Conservation (phyloP, 2,113 vertebrate genomes). For the Eublepharis macularius region DNA sequence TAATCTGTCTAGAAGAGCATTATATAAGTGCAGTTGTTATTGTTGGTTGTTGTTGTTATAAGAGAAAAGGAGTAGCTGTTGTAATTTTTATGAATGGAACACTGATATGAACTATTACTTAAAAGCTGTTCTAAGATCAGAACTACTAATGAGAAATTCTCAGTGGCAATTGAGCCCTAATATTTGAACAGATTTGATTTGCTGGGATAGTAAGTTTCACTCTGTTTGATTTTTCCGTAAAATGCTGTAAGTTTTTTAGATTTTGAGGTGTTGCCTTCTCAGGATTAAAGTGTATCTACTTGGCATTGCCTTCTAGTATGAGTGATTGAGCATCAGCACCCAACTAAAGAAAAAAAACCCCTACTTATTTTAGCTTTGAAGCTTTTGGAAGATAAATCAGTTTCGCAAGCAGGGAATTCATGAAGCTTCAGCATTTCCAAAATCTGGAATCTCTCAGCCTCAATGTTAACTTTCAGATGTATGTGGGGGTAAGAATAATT, state of each 20-base stretch:
- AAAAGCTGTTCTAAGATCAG: background rate
- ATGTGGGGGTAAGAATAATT: background rate
- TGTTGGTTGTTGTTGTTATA: too few relatives aligned
- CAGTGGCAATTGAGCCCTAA: background rate
- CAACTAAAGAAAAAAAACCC: background rate
- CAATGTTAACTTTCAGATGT: background rate
- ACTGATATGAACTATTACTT: constrained; percentile 27
- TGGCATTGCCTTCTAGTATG: background rate
- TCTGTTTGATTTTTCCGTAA: background rate
- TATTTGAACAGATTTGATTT: background rate
- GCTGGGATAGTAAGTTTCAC: background rate
- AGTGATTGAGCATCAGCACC: constrained; percentile 4
- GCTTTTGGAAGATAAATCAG: background rate
- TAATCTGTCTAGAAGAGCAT: too few relatives aligned
- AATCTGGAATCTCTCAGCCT: accelerated
- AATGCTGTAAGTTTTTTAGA: background rate
- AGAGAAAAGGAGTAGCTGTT: constrained; percentile 9
- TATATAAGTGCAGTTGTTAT: too few relatives aligned
- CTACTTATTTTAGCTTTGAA: constrained; percentile 21
- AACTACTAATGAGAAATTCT: background rate
- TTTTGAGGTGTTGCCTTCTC: constrained; percentile 33
- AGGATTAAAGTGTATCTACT: background rate
- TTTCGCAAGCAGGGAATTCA: constrained; percentile 33
- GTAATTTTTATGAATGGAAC: constrained; percentile 44
- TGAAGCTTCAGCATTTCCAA: constrained; percentile 29